These are phyloP conservation scores for Liparis tanakae DNA, from an alignment of 2,797 vertebrate species.

Conservation along the genomic window DNA sequence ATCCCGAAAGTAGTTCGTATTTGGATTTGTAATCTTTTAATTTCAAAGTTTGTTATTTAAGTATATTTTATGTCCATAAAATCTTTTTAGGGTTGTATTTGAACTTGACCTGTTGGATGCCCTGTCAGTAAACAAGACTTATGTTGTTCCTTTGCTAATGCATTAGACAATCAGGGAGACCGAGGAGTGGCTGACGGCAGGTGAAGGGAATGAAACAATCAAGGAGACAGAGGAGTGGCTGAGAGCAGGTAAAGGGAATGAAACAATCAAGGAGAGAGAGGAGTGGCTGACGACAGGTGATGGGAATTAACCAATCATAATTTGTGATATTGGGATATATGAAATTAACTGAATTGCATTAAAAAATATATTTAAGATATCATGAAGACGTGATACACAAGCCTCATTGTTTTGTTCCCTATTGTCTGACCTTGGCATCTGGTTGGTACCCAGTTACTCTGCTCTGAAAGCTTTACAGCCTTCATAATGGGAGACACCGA, in stretches of 20 bases:
- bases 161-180: too few species aligned
- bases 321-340: too few species aligned
- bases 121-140: not conserved
- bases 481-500: constrained; percentile 47
- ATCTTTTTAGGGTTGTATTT: not conserved
- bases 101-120: not conserved
- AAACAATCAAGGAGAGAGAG: too few species aligned
- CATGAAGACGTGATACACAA: not conserved
- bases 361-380: not conserved
- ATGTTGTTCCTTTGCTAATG: not conserved
- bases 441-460: constrained; percentile 24
- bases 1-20: not conserved
- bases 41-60: not conserved
- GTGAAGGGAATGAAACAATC: too few species aligned
- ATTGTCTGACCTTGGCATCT: constrained; percentile 51
- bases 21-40: not conserved
- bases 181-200: too few species aligned
- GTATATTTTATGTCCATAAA: not conserved
- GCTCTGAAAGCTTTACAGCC: constrained; percentile 56
- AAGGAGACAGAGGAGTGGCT: too few species aligned
- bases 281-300: too few species aligned
- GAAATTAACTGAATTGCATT: too few species aligned
- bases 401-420: constrained; percentile 7
- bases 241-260: too few species aligned
- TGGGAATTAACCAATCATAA: too few species aligned